These are phyloP conservation scores for Dorcus hopei DNA, from an alignment of 2,888 invertebrate species.

Conservation along the genomic window DNA sequence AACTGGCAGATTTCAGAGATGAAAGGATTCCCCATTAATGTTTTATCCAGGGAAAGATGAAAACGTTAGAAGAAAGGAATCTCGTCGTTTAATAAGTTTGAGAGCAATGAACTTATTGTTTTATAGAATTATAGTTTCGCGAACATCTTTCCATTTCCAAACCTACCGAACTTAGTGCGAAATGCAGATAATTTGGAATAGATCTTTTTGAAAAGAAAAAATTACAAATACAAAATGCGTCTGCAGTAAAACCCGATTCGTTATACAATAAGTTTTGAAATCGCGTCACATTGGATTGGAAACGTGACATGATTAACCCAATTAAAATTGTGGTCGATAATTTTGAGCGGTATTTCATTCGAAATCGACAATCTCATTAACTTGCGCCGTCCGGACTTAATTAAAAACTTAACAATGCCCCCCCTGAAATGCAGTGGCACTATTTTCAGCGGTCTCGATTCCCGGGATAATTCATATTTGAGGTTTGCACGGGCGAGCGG, in stretches of 20 bases:
- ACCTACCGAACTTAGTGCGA: too few relatives aligned
- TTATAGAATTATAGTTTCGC: too few relatives aligned
- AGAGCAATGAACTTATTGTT: too few relatives aligned
- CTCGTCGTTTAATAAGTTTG: background rate
- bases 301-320: slow-evolving; percentile 17
- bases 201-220: too few relatives aligned
- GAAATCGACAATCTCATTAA: slow-evolving; percentile 8
- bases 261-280: background rate
- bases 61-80: background rate
- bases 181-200: too few relatives aligned
- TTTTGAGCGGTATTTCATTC: slow-evolving; percentile 8
- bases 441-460: background rate
- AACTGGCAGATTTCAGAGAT: slow-evolving; percentile 1
- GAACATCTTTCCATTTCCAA: too few relatives aligned
- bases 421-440: background rate
- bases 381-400: background rate
- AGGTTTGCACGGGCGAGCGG: too few relatives aligned
- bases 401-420: background rate
- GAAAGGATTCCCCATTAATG: slow-evolving; percentile 3
- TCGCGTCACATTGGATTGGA: background rate
- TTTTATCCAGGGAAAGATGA: slow-evolving; percentile 1
- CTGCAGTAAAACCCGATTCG: too few relatives aligned
- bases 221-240: too few relatives aligned
- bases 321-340: slow-evolving; percentile 15
- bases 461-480: background rate